These are phyloP conservation scores for Cetonia aurata DNA, from an alignment of 2,888 invertebrate genomes.

Conservation along the genomic window DNA sequence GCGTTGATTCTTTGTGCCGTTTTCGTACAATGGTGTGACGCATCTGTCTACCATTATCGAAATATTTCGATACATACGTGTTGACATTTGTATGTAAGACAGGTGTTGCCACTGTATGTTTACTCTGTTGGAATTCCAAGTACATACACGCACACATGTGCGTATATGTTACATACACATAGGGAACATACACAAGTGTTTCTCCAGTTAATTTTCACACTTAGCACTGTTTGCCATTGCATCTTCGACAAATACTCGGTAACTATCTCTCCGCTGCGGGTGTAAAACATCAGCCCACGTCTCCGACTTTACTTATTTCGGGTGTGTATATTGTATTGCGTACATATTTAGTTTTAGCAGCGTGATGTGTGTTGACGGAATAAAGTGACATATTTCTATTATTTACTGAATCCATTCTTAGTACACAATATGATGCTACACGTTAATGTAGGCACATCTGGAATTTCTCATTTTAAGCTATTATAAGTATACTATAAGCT, in stretches of 20 bases:
- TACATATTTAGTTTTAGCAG: constrained; percentile 47
- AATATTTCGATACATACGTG: constrained; percentile 44
- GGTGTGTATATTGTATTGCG: constrained; percentile 41
- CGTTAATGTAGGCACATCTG: constrained; percentile 10
- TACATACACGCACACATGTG: constrained; percentile 32
- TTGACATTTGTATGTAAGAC: constrained; percentile 46
- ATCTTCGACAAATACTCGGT: constrained; percentile 46
- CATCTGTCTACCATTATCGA: constrained; percentile 41
- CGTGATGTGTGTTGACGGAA: constrained; percentile 36
- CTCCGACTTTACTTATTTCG: constrained; percentile 40
- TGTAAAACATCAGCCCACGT: constrained; percentile 45
- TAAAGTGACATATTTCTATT: constrained; percentile 35
- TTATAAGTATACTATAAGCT: too few relatives aligned
- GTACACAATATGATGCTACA: constrained; percentile 11
- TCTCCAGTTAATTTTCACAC: constrained; percentile 51
- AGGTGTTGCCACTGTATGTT: constrained; percentile 52
- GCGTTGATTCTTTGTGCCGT: constrained; percentile 30
- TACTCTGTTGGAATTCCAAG: constrained; percentile 49
- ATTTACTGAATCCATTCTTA: constrained; percentile 15
- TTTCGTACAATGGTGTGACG: constrained; percentile 32
- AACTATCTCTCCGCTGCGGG: constrained; percentile 43
- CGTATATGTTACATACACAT: constrained; percentile 24
- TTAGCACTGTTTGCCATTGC: constrained; percentile 49
- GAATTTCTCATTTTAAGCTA: constrained; percentile 2
- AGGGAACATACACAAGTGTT: constrained; percentile 41